Percentiles rank a stretch among this genome's conserved stretches.
phyloP scores from a whole-genome alignment of 2,888 invertebrate genomes.

The Salticus scenicus region DNA sequence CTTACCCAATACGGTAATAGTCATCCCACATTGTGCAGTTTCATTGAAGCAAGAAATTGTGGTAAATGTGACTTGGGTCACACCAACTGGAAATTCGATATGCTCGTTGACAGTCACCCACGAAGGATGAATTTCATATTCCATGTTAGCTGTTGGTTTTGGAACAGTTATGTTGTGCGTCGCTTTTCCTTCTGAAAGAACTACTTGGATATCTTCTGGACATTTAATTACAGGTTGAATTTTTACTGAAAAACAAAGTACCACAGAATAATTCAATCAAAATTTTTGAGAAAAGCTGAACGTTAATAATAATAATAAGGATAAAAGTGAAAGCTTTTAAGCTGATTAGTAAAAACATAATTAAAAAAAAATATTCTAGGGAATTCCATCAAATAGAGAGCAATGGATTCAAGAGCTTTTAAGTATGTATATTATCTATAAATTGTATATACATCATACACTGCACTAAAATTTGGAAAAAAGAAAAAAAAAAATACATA shows the following conservation, averaged over 20 bases:
- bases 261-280: neutral
- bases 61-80: conserved; percentile 80
- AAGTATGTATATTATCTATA: no score
- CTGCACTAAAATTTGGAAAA: no score
- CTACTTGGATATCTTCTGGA: conserved; percentile 80
- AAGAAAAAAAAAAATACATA: no score
- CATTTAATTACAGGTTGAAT: conserved; percentile 81
- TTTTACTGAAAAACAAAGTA: conserved; percentile 3
- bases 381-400: no score
- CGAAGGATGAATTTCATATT: conserved; percentile 80
- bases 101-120: conserved; percentile 81
- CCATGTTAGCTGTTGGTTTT: conserved; percentile 81
- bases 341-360: no score
- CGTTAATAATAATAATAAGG: no score
- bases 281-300: no score
- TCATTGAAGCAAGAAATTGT: conserved; percentile 79
- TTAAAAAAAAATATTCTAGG: no score
- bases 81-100: conserved; percentile 79
- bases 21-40: conserved; percentile 79
- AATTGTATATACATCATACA: no score
- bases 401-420: no score
- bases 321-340: no score
- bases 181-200: conserved; percentile 78
- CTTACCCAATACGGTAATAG: conserved; percentile 80
- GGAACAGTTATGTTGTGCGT: conserved; percentile 78